Base-by-base conservation (phyloP, 2,113 vertebrate genomes). In the Myxocyprinus asiaticus region DNA sequence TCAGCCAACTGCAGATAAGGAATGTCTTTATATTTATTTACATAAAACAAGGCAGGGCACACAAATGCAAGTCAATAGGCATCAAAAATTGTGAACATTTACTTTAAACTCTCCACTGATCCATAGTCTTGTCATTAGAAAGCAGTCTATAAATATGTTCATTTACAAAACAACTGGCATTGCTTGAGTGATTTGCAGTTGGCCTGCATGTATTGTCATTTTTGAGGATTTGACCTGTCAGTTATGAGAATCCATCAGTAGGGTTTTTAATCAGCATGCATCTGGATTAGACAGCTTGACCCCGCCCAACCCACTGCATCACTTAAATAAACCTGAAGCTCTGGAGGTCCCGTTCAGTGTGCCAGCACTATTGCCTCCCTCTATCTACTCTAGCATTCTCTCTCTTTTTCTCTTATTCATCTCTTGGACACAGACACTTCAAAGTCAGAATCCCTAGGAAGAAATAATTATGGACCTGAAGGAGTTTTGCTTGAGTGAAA, bases 211-310 rank as follows among this genome's bases (percentile, higher is more conserved):
- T 61, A 22, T 61, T 12, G 74, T 65, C 17, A 56, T n/a, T 59
- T 76, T 68, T 48, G 64, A 86, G 77, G 80, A 89, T 77, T 63
- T 79, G 22, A 33, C 22, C 22, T 33, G 82, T 76, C 79, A 65
- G 58, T 73, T 81, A 72, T 70, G 50, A 67, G 79, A 78, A 58
- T 14, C 78, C 77, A 81, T 56, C 63, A 65, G 76, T 75, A 61
- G 80, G 56, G 44, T 76, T 78, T 33, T 81, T 63, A 81, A 71
- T 80, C 68, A 79, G 70, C 72, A 61, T 82, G 77, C 81, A 80
- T 53, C 53, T 88, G 90, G 91, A 90, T 87, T 89, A 81, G 72
- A 7, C 56, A 69, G 5, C 47, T 9, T 48, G 67, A 72, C 82
- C 44, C 82, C 85, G 56, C 91, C 90, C 72, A 79, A 48, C 17